Conservation (phyloP, 1,140 invertebrate species). For the Drosophila leontia region DNA sequence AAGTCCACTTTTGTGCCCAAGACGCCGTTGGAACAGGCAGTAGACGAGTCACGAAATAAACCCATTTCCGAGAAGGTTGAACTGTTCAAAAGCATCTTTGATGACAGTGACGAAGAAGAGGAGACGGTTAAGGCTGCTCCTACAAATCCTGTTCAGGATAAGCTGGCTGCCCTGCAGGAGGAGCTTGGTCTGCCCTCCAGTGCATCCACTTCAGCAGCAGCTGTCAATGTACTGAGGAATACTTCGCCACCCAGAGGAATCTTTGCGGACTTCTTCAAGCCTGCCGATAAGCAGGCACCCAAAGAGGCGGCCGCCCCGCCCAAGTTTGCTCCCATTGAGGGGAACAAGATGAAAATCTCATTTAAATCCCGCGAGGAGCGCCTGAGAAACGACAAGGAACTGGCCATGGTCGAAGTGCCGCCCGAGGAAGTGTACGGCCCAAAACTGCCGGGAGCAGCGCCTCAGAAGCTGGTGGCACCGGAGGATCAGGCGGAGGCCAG, state of each 20-base stretch:
- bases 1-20: slow-evolving; percentile 62
- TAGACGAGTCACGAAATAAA: slow-evolving; percentile 81
- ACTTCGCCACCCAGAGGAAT: slow-evolving; percentile 90
- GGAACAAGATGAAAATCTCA: slow-evolving; percentile 63
- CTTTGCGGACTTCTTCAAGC: slow-evolving; percentile 88
- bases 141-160: slow-evolving; percentile 26
- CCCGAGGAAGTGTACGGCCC: slow-evolving; percentile 60
- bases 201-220: slow-evolving; percentile 65
- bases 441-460: slow-evolving; percentile 28
- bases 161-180: slow-evolving; percentile 51
- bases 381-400: slow-evolving; percentile 61
- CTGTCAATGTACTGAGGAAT: slow-evolving; percentile 87
- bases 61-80: slow-evolving; percentile 86
- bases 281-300: slow-evolving; percentile 13
- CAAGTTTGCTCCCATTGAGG: slow-evolving; percentile 64
- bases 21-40: slow-evolving; percentile 70
- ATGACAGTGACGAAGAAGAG: slow-evolving; percentile 86
- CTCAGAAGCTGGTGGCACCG: background rate
- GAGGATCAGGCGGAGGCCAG: slow-evolving; percentile 21
- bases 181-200: slow-evolving; percentile 51
- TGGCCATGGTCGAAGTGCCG: slow-evolving; percentile 48
- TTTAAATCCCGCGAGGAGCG: slow-evolving; percentile 64
- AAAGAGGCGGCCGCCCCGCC: slow-evolving; percentile 12
- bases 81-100: slow-evolving; percentile 88
- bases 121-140: slow-evolving; percentile 41